Base-by-base conservation (phyloP, 2,797 vertebrate genomes). In the Platalea minor region DNA sequence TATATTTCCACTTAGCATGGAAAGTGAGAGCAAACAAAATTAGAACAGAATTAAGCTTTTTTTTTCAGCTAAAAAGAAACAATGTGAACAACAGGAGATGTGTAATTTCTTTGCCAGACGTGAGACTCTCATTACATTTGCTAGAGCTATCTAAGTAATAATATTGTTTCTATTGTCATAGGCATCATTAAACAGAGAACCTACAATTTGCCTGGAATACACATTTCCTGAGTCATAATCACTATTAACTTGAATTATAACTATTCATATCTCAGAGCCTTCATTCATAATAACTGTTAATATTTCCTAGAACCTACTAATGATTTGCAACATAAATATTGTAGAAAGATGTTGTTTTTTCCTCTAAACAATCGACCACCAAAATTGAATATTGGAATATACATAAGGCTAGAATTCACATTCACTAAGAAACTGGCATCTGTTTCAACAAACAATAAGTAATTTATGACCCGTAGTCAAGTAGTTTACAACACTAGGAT, bases 191-290 rank as follows among this genome's bases (percentile, higher is more conserved):
- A 92, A 74, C 23, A 80, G 23, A 85, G 74, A 82, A 69, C 14
- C 19, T 82, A 83, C 35, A 60, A 20, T 93, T 93, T 80, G 56
- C 68, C 64, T 89, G 48, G 60, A 91, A 85, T 83, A 65, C 41
- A 59, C n/a, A 93, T 94, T 96, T 96, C 88, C 94, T 75, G 84
- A 91, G 16, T 85, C 41, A 64, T 83, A 93, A 91, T 61, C 60
- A 63, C 17, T 24, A 59, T 93, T 91, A 92, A 24, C 26, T 43
- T 83, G 68, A 92, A 37, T 93, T 35, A 37, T 35, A 91, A 29
- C 29, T 79, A 10, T 56, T 87, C 31, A 51, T 41, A 68, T 56
- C 48, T 90, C 41, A 43, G 37, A 87, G 13, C 3, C 18, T 56
- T 92, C 37, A 57, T 48, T 85, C 60, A 65, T 87, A 90, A 56